Conservation (phyloP, 2,797 vertebrate species). For the Acridotheres tristis region DNA sequence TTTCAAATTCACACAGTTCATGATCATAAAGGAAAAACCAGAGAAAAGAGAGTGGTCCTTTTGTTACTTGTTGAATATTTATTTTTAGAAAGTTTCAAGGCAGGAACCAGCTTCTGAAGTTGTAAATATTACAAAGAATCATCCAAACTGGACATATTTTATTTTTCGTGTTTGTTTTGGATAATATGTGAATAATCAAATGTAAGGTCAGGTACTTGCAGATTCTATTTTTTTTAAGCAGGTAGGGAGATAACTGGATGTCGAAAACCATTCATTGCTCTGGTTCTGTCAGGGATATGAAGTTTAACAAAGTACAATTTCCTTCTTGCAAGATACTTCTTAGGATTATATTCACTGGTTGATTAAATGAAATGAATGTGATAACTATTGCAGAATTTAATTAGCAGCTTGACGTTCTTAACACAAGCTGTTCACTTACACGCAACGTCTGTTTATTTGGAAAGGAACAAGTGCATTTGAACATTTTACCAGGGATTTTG, state of each 20-base stretch:
- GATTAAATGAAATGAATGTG: neutral
- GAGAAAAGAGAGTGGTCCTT: neutral
- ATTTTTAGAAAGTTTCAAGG: neutral
- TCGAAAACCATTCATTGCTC: neutral
- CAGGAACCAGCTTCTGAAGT: neutral
- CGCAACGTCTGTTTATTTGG: neutral
- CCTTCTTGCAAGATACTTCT: neutral
- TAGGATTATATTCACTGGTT: neutral
- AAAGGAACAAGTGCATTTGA: neutral
- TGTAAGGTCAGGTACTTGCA: neutral
- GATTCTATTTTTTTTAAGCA: neutral
- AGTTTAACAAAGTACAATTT: neutral
- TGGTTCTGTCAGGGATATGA: neutral
- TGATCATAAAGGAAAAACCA: neutral
- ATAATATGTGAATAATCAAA: neutral
- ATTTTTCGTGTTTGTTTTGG: neutral
- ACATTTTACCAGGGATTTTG: neutral
- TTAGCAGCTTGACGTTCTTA: neutral
- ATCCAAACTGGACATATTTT: neutral
- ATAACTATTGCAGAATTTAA: conserved; percentile 2
- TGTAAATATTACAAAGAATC: neutral
- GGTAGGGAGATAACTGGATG: neutral
- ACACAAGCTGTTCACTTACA: neutral
- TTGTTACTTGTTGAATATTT: neutral
- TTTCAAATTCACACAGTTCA: neutral